phyloP scores from a whole-genome alignment of 2,888 invertebrate genomes.

The Mesorhabditis spiculigera region DNA sequence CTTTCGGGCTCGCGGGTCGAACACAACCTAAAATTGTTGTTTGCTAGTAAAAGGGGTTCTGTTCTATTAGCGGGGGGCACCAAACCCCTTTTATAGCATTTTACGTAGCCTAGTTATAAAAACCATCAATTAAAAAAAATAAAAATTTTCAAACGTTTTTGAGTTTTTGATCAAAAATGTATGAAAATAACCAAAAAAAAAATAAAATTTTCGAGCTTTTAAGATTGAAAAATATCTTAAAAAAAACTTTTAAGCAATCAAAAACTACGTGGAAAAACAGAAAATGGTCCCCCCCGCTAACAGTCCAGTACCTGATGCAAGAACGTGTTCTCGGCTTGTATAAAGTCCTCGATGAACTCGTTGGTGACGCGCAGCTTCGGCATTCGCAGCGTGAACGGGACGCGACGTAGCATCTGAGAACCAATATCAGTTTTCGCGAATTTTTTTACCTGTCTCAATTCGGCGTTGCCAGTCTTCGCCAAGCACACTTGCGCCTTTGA shows the following conservation, averaged over 20 bases:
- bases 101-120: not conserved
- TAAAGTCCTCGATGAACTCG: slow-evolving; percentile 81
- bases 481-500: slow-evolving; percentile 85
- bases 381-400: slow-evolving; percentile 80
- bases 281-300: slow-evolving; percentile 61
- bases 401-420: slow-evolving; percentile 67
- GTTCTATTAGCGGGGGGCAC: no score
- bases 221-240: not conserved
- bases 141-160: no score
- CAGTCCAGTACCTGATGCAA: slow-evolving; percentile 70
- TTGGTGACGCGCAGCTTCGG: slow-evolving; percentile 71
- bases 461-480: slow-evolving; percentile 72
- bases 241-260: not conserved
- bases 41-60: no score
- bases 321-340: slow-evolving; percentile 87
- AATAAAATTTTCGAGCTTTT: no score
- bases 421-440: not conserved
- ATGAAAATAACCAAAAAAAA: no score
- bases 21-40: slow-evolving; percentile 68
- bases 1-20: slow-evolving; percentile 70
- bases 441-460: slow-evolving; percentile 72
- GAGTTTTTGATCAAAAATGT: no score
- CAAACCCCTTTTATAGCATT: not conserved
- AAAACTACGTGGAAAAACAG: slow-evolving; percentile 58
- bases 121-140: not conserved